Evolutionary conservation across 2,797 vertebrate genomes (phyloP), one percentile per base, ranked within the genome.

Genomic region (Chiroxiphia lanceolata): DNA sequence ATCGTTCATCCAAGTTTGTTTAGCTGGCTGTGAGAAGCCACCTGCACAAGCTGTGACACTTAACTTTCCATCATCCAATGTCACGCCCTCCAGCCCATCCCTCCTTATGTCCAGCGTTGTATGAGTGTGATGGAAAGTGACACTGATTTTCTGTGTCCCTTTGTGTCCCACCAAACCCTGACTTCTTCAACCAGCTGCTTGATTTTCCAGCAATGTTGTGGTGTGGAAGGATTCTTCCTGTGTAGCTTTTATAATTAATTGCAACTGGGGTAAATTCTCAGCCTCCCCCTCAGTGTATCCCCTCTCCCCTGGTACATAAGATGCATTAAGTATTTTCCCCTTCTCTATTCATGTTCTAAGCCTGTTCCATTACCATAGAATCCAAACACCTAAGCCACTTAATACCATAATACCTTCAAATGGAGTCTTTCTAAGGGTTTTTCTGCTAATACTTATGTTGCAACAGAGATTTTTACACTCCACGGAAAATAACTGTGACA

Each of bases 271-370:
- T 47, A 71, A 44, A 45, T 29, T 45, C 15, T 59, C 15, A 4
- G 21, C 11, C 27, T 77, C 4, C 13, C 3, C 4, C 1, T 6
- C 5, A 2, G 27, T 0, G 0, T 22, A 22, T 75, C 21, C 13
- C 17, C 5, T n/a, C 0, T 0, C 2, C 2, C 21, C 4, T 0
- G 2, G 19, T 31, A 6, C 6, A 12, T 38, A 48, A 82, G 51
- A 45, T 57, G 45, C 59, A 20, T 60, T 56, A n/a, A 78, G 48
- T 18, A 6, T 70, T 83, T 72, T 85, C 13, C 2, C 13, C 10
- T 79, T 6, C 40, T 82, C 59, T 70, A 2, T 65, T 85, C 65
- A 27, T 21, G 6, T 64, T 80, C 38, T 80, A 19, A 64, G 40
- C 11, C 29, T 27, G 5, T 21, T 72, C n/a, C 33, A 27, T 56